A percentile compares a stretch with the other conserved stretches of the same genome.
Conservation (phyloP, 2,888 invertebrate genomes). For the Bombylius major region DNA sequence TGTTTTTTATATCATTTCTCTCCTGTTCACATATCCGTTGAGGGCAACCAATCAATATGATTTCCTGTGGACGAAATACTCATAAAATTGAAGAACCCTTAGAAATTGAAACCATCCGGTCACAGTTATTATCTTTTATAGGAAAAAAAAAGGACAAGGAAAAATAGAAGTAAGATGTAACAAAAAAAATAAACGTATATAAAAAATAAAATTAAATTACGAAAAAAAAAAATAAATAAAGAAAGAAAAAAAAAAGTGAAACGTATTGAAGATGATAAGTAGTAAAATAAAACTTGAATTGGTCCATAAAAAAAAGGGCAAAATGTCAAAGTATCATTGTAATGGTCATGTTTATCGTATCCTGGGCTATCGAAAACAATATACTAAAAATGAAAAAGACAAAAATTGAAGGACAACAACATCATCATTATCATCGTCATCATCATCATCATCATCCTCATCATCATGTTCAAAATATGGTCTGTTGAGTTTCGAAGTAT, state of each 20-base stretch:
- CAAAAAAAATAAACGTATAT: too few species aligned
- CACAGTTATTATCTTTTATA: slow-evolving; percentile 2
- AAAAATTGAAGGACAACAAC: background rate
- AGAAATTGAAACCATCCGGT: slow-evolving; percentile 11
- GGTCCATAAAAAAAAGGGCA: slow-evolving; percentile 4
- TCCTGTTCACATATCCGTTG: slow-evolving; percentile 3
- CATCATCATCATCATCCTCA: too few species aligned
- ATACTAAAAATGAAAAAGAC: too few species aligned
- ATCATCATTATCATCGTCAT: too few species aligned
- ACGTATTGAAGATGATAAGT: background rate
- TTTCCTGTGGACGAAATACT: slow-evolving; percentile 1
- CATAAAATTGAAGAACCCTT: slow-evolving; percentile 7
- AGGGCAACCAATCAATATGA: slow-evolving; percentile 13
- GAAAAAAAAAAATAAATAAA: background rate
- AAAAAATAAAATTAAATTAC: background rate
- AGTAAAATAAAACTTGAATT: slow-evolving; percentile 1
- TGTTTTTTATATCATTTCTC: too few species aligned
- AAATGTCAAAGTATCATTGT: slow-evolving; percentile 10
- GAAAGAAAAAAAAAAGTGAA: background rate
- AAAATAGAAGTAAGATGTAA: background rate
- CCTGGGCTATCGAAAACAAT: background rate
- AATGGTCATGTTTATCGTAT: slow-evolving; percentile 18
- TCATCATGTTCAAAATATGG: slow-evolving; percentile 4
- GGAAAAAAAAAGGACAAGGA: too few species aligned
- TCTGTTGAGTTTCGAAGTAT: slow-evolving; percentile 5